Evolutionary conservation across 2,797 vertebrate species (phyloP).

Genomic region (Scyliorhinus canicula): DNA sequence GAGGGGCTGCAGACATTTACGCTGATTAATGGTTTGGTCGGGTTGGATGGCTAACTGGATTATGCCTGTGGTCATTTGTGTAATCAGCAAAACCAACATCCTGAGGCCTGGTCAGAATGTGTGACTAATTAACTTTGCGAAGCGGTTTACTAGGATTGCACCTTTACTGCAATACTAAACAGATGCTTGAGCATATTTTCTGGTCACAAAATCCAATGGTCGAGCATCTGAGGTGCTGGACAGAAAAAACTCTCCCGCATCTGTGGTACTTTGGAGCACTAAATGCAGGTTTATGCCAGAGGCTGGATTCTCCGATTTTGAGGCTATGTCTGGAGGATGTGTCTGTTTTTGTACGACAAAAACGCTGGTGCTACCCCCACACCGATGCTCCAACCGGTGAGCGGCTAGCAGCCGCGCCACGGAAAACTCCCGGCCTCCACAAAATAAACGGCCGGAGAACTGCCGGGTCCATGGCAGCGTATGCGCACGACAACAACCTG

Average conservation of each 20-base stretch:
- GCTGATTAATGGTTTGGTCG: neutral
- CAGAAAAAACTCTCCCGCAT: neutral
- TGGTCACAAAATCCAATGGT: neutral
- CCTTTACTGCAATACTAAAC: neutral
- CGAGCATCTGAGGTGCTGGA: neutral
- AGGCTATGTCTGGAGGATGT: too few species aligned
- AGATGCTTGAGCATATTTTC: neutral
- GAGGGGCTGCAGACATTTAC: neutral
- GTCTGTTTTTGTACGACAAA: too few species aligned
- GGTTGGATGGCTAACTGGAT: neutral
- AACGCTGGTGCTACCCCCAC: too few species aligned
- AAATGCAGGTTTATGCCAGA: neutral
- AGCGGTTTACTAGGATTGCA: neutral
- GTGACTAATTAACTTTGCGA: constrained; percentile 12
- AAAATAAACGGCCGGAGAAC: too few species aligned
- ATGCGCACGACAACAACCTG: too few species aligned
- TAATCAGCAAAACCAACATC: constrained; percentile 24
- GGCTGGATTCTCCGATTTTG: too few species aligned
- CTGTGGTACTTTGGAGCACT: neutral
- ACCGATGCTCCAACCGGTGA: too few species aligned
- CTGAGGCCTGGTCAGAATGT: neutral
- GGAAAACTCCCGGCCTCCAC: too few species aligned
- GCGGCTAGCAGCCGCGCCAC: too few species aligned
- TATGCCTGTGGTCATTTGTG: neutral
- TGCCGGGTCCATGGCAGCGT: too few species aligned